These are phyloP conservation scores for Campylomormyrus tamandua DNA, from an alignment of 2,113 vertebrate genomes.

Conservation along the genomic window DNA sequence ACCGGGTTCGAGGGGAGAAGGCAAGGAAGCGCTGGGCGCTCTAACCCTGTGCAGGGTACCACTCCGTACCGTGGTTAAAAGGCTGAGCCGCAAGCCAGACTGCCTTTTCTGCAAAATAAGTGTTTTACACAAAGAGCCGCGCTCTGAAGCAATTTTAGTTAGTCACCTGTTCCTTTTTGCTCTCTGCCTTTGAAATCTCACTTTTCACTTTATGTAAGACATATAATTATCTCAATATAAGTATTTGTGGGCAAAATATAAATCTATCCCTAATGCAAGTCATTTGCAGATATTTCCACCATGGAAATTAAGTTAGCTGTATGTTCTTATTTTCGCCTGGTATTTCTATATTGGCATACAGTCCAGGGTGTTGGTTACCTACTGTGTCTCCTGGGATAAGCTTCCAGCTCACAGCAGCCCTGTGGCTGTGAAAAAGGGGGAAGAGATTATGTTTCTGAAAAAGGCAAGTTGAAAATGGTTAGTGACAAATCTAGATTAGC, in stretches of 20 bases:
- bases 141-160: background rate
- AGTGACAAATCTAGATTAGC: background rate
- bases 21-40: background rate
- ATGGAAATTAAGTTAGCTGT: background rate
- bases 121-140: background rate
- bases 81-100: background rate
- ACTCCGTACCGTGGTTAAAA: background rate
- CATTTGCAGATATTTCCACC: background rate
- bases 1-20: background rate
- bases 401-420: background rate
- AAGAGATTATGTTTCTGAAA: background rate
- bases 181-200: background rate
- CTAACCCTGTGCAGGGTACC: background rate
- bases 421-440: background rate
- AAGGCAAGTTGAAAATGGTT: background rate
- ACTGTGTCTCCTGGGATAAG: background rate
- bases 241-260: background rate
- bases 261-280: background rate
- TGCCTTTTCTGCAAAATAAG: background rate
- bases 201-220: background rate
- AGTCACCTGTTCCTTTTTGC: background rate
- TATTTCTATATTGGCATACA: background rate
- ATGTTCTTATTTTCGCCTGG: background rate
- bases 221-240: background rate
- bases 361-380: background rate